Conservation (phyloP, 2,113 vertebrate genomes). For the Catharus bicknelli region DNA sequence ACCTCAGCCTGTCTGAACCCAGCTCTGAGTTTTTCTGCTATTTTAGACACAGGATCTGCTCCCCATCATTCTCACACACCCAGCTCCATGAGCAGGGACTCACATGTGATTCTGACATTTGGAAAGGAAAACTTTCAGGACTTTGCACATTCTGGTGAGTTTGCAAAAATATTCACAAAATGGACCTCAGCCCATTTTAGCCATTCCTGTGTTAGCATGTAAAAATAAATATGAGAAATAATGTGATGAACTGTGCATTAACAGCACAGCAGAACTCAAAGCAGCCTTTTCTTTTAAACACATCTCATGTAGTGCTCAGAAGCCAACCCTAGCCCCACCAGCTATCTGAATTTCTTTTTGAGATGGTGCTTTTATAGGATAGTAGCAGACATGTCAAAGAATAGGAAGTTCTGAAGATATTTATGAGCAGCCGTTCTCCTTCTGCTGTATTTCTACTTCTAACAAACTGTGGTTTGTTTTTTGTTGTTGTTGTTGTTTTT, state of each 20-base stretch:
- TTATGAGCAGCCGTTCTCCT: slow-evolving; percentile 33
- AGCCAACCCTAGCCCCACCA: not conserved
- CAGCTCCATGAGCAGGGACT: not conserved
- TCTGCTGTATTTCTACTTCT: slow-evolving; percentile 44
- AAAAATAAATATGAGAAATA: not conserved
- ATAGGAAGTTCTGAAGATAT: not conserved
- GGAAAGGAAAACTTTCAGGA: not conserved
- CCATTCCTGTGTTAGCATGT: not conserved
- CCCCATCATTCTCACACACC: not conserved
- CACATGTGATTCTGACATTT: not conserved
- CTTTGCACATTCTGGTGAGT: not conserved
- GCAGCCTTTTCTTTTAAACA: not conserved
- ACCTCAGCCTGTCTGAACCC: not conserved
- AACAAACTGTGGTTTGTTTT: not conserved
- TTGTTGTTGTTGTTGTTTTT: not conserved
- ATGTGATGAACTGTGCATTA: not conserved
- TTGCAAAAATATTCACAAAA: not conserved
- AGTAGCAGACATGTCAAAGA: not conserved
- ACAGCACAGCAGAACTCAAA: not conserved
- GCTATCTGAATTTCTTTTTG: not conserved
- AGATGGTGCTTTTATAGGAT: not conserved
- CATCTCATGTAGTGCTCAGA: not conserved
- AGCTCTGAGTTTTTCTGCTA: not conserved
- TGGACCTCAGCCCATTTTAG: not conserved
- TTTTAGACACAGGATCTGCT: not conserved